These are phyloP conservation scores for Taeniopygia guttata DNA, from an alignment of 2,797 vertebrate species.

Conservation along the genomic window DNA sequence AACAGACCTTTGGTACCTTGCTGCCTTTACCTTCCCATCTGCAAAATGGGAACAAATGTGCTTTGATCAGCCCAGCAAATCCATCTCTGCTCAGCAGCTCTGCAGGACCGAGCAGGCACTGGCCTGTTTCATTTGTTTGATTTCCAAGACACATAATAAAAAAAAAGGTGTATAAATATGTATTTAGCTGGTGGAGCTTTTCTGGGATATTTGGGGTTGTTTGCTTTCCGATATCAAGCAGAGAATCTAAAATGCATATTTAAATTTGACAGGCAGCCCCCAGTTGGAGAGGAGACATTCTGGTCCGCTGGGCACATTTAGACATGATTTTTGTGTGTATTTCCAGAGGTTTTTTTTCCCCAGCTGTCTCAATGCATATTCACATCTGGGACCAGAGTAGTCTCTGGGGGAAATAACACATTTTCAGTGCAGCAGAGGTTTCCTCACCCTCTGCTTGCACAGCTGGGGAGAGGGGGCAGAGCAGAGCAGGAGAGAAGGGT, in stretches of 20 bases:
- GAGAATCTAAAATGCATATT: slow-evolving; percentile 69
- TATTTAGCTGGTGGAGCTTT: slow-evolving; percentile 59
- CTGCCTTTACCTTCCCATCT: not conserved
- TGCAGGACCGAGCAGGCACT: not conserved
- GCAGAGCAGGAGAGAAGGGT: not conserved
- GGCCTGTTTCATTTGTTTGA: not conserved
- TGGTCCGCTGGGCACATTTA: slow-evolving; percentile 65
- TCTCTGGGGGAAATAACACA: slow-evolving; percentile 40
- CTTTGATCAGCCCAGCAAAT: not conserved
- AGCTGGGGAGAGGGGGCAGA: not conserved
- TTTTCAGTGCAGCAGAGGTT: not conserved
- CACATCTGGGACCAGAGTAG: slow-evolving; percentile 35
- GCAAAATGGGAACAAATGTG: not conserved
- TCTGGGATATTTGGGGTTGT: slow-evolving; percentile 55
- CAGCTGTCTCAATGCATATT: slow-evolving; percentile 64
- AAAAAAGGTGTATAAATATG: slow-evolving; percentile 63
- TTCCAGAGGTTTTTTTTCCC: not conserved
- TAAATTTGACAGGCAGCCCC: slow-evolving; percentile 67
- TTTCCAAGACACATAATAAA: slow-evolving; percentile 20
- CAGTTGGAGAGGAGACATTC: slow-evolving; percentile 51
- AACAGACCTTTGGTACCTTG: not conserved
- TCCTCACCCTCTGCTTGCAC: not conserved
- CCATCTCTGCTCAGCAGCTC: not conserved
- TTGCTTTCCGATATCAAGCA: slow-evolving; percentile 49
- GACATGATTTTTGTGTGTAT: not conserved